A percentile compares a stretch with the other conserved stretches of the same genome.
Conservation (phyloP, 2,113 vertebrate genomes). For the mouse (Mus musculus) region DNA sequence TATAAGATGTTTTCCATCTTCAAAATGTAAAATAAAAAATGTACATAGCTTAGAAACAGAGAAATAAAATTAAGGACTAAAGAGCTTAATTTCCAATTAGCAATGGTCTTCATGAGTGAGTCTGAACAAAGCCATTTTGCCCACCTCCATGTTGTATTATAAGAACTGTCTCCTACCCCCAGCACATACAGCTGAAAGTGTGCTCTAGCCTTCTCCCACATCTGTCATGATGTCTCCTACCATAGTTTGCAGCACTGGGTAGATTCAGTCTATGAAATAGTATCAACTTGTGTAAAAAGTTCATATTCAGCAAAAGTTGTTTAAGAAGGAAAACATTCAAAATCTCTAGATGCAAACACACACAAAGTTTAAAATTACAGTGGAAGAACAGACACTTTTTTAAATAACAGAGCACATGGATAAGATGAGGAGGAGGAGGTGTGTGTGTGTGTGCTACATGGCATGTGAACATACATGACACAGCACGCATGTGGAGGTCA, state of each 20-base stretch:
- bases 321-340: constrained; percentile 11
- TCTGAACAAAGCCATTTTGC: not conserved
- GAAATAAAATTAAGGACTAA: not conserved
- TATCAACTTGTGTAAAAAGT: not conserved
- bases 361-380: not conserved
- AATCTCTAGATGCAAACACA: not conserved
- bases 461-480: not conserved
- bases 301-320: not conserved
- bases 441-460: not conserved
- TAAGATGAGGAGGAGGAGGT: not conserved
- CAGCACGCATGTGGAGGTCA: not conserved
- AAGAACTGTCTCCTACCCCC: fast-evolving
- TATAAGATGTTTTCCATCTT: constrained; percentile 7
- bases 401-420: constrained; percentile 8
- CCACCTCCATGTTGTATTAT: not conserved
- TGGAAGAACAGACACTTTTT: not conserved
- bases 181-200: not conserved
- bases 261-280: not conserved
- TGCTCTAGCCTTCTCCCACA: not conserved
- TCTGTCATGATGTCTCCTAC: not conserved
- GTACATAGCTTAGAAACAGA: constrained; percentile 20
- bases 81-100: constrained; percentile 38
- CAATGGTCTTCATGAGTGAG: not conserved
- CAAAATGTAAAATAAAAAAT: constrained; percentile 37
- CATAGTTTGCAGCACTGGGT: not conserved